Base-by-base conservation (phyloP, 2,888 invertebrate genomes). In the Pyrocoelia pectoralis region DNA sequence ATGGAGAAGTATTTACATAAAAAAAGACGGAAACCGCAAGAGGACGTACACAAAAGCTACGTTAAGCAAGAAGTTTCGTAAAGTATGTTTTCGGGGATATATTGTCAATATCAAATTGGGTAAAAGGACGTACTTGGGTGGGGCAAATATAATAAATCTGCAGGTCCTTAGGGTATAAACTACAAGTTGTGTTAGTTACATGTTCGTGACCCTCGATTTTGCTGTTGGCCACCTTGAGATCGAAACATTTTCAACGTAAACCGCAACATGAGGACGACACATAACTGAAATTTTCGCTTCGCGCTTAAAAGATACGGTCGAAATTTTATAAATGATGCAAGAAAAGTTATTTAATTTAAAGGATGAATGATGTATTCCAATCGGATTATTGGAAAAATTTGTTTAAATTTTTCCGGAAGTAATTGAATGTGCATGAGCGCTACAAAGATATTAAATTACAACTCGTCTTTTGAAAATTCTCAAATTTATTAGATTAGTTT, bases 101-200 rank as follows among this genome's bases (percentile, higher is more conserved):
- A 51, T 57, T 57, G 57, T 57, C 57, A 57, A 57, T 57, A 57
- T 41, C 40, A 57, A 40, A 40, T 12, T 28, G 57, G 41, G 38
- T 19, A 17, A 19, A 43, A 54, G 24, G 52, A 38, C 52, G 57
- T 49, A 38, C 19, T 8, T 38, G 24, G 56, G 17, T 17, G 40
- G 50, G 49, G 53, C 24, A 58, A 66, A 68, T 67, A 66, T 68
- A 69, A 69, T 69, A 69, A 69, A 69, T 69, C 69, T 68, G 65
- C 67, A 50, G 64, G 59, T 61, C 67, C 61, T 48, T 56, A 51
- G 65, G 61, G 62, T 61, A 64, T 57, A 46, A 57, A 53, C 61
- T 65, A 67, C 67, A 67, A 67, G 59, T 46, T 67, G 67, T 67
- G 61, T 65, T 57, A 38, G 54, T 58, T 58, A 58, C 62, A 62